Conservation (phyloP, 2,888 invertebrate genomes). For the Polyommatus iphigenia region DNA sequence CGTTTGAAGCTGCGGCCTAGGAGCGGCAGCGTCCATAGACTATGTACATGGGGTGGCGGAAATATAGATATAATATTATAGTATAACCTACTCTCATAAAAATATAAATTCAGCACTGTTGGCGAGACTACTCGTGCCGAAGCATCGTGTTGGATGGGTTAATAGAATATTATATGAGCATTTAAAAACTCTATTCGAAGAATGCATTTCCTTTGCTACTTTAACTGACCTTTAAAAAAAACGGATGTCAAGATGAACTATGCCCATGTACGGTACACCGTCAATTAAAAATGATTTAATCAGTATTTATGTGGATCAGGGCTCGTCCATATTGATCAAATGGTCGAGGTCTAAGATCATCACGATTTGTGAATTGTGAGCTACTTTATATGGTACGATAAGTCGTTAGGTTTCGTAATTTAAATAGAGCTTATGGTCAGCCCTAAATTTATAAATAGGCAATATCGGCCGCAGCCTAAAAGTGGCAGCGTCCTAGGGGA, state of each 20-base stretch:
- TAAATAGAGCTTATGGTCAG: background rate
- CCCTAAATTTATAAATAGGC: no score
- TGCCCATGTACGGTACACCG: background rate
- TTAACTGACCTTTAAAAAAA: background rate
- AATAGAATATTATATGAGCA: background rate
- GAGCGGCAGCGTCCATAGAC: no score
- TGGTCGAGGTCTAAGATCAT: background rate
- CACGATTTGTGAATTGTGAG: conserved; percentile 2
- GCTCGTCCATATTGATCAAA: background rate
- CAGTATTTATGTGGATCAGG: background rate
- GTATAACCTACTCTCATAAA: no score
- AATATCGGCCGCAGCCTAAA: no score
- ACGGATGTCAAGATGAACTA: conserved; percentile 6
- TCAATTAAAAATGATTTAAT: conserved; percentile 24
- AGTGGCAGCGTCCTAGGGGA: no score
- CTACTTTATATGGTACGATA: background rate
- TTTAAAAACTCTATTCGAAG: background rate
- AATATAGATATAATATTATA: no score
- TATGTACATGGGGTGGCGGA: no score
- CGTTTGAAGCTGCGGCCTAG: no score
- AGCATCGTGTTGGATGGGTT: no score
- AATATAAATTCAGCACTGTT: no score
- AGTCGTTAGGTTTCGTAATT: background rate
- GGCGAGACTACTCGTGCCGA: no score
- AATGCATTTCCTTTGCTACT: background rate